Percentiles rank a stretch among this genome's conserved stretches.
phyloP scores from a whole-genome alignment of 2,888 invertebrate species.

The Heliconius charithonia region DNA sequence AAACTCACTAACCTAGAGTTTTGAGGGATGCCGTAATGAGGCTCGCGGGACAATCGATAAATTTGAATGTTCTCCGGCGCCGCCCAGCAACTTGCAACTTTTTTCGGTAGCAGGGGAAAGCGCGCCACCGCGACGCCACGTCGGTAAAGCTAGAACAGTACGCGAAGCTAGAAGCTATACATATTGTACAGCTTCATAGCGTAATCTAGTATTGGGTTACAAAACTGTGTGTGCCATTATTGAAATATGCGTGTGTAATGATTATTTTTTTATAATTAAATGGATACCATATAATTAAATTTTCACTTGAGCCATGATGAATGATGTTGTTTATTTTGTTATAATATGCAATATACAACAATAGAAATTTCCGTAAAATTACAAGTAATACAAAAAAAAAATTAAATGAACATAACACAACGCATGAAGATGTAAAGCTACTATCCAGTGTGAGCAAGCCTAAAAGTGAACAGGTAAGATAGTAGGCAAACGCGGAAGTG shows the following conservation, averaged over 20 bases:
- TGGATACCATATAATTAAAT: neutral
- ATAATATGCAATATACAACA: neutral
- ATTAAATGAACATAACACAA: neutral
- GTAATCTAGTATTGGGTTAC: conserved; percentile 29
- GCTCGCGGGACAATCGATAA: conserved; percentile 81
- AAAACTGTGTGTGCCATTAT: neutral
- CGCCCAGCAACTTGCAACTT: conserved; percentile 82
- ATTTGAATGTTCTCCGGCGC: conserved; percentile 83
- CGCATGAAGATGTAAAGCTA: conserved; percentile 19
- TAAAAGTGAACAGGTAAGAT: conserved; percentile 63
- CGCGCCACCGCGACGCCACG: conserved; percentile 76
- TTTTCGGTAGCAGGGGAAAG: conserved; percentile 77
- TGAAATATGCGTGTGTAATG: neutral
- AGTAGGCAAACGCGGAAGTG: conserved; percentile 73
- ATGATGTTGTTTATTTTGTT: neutral
- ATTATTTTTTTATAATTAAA: neutral
- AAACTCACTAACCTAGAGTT: too few species aligned
- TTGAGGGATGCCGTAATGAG: conserved; percentile 83
- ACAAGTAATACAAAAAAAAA: neutral
- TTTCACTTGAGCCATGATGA: neutral
- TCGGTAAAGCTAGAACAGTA: conserved; percentile 47
- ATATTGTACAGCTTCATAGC: too few species aligned
- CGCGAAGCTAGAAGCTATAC: conserved; percentile 40
- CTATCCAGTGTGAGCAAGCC: conserved; percentile 52
- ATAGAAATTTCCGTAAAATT: neutral